phyloP scores from a whole-genome alignment of 2,113 vertebrate species.

The Sander vitreus region DNA sequence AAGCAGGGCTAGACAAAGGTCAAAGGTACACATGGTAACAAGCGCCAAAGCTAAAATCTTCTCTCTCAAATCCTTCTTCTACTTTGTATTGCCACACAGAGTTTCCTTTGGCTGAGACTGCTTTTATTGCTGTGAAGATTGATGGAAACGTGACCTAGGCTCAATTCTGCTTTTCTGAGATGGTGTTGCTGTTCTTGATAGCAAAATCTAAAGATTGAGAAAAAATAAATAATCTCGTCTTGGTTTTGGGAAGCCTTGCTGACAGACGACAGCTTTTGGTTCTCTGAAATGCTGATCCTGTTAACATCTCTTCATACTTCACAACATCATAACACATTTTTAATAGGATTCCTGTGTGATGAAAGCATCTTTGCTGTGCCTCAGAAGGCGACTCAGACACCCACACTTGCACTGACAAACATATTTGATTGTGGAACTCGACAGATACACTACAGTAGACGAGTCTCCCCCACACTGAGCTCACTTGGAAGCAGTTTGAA shows the following conservation, averaged over 20 bases:
- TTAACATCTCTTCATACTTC: neutral
- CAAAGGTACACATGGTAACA: neutral
- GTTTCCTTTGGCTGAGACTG: neutral
- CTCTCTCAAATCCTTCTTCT: neutral
- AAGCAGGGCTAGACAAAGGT: neutral
- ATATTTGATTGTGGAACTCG: conserved; percentile 12
- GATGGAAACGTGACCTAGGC: neutral
- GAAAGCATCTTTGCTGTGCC: conserved; percentile 6
- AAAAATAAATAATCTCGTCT: neutral
- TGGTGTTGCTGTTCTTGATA: neutral
- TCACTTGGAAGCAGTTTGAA: neutral
- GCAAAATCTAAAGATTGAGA: neutral
- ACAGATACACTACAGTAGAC: conserved; percentile 21
- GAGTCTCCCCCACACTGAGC: conserved; percentile 19
- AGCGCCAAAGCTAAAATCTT: neutral
- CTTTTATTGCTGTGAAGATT: neutral
- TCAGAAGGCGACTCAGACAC: conserved; percentile 26
- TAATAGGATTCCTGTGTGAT: conserved; percentile 5
- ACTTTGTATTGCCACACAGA: neutral
- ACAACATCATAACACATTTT: neutral
- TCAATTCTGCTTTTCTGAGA: conserved; percentile 4
- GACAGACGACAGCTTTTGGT: neutral
- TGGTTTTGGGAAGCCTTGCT: neutral
- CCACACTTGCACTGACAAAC: conserved; percentile 23
- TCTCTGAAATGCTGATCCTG: neutral